Conservation (phyloP, 2,888 invertebrate genomes). For the Oligia strigilis region DNA sequence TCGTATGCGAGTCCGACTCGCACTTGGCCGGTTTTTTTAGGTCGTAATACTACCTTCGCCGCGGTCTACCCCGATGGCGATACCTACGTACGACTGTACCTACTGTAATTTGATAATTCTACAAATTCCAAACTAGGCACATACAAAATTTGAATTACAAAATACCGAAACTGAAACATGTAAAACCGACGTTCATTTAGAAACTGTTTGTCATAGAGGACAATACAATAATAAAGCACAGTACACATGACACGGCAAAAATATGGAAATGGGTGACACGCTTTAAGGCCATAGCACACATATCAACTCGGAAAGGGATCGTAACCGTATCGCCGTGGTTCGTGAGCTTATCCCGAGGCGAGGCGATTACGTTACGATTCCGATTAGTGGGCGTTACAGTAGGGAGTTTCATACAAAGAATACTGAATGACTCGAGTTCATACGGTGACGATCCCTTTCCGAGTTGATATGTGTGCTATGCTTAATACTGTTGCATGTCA, state of each 20-base stretch:
- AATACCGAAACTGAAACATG: constrained; percentile 2
- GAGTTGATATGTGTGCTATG: too few species aligned
- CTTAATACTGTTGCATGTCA: constrained; percentile 44
- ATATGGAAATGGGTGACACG: constrained; percentile 46
- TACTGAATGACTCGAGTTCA: too few species aligned
- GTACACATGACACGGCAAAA: constrained; percentile 56
- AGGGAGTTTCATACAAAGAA: too few species aligned
- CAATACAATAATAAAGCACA: constrained; percentile 52
- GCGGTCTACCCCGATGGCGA: not conserved
- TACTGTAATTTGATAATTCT: not conserved
- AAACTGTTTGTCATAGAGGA: constrained; percentile 51
- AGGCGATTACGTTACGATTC: too few species aligned
- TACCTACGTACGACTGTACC: too few species aligned
- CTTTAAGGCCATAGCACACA: not conserved
- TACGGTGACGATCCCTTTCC: too few species aligned
- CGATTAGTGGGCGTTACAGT: too few species aligned
- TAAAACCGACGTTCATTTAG: constrained; percentile 33
- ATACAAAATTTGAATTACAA: constrained; percentile 2
- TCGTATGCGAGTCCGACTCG: too few species aligned
- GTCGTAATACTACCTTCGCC: not conserved
- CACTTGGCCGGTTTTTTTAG: too few species aligned
- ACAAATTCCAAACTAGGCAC: not conserved
- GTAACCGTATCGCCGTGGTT: too few species aligned
- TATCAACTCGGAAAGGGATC: too few species aligned
- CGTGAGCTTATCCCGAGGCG: too few species aligned